Percentiles rank a stretch among this genome's conserved stretches.
Evolutionary conservation across 1,140 invertebrate species (phyloP).

Genomic region (Metopolophium dirhodum): DNA sequence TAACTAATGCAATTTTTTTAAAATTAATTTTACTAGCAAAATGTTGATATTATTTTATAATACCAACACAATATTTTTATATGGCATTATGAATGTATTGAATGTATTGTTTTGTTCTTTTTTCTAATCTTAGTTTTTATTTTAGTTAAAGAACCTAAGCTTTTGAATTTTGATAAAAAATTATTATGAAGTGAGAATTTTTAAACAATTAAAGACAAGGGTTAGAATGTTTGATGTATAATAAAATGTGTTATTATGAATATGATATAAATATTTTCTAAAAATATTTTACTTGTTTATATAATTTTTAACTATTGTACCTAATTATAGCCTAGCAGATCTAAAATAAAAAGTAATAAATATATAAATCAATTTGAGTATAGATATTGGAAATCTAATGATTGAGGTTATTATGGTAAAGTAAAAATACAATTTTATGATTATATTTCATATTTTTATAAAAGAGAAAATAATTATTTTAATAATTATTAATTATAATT

Average conservation of each 20-base stretch:
- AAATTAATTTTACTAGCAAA: neutral
- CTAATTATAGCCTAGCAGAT: neutral
- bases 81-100: neutral
- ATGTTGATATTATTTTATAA: neutral
- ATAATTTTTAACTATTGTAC: neutral
- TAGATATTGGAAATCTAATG: neutral
- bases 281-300: neutral
- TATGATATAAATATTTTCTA: neutral
- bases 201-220: neutral
- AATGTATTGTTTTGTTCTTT: neutral
- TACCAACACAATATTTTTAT: neutral
- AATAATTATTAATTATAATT: too few species aligned
- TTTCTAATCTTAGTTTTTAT: neutral
- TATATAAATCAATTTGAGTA: neutral
- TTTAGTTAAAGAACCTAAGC: neutral
- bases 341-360: neutral
- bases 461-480: neutral
- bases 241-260: neutral
- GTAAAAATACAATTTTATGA: neutral
- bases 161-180: neutral
- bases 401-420: too few species aligned
- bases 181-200: neutral
- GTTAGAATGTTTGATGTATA: neutral
- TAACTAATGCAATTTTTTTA: neutral
- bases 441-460: neutral